These are phyloP conservation scores for Zaprionus capensis DNA, from an alignment of 1,140 invertebrate genomes.

Conservation along the genomic window DNA sequence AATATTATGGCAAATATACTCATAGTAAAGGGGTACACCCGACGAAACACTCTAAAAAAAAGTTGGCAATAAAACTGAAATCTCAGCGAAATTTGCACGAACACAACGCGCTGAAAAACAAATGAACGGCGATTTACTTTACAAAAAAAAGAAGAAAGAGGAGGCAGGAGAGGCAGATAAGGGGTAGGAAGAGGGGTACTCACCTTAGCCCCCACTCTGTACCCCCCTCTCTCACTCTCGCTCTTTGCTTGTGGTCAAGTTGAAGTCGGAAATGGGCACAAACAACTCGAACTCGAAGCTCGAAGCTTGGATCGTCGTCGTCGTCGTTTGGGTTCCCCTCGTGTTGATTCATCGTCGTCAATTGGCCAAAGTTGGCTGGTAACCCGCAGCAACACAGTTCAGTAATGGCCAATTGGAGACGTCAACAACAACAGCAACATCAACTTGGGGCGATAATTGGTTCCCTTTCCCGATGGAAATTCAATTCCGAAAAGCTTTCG, in stretches of 20 bases:
- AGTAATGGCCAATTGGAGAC: slow-evolving; percentile 42
- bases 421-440: slow-evolving; percentile 33
- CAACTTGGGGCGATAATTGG: slow-evolving; percentile 72
- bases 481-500: slow-evolving; percentile 20
- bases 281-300: slow-evolving; percentile 10
- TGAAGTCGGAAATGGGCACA: slow-evolving; percentile 79
- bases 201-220: background rate
- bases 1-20: background rate
- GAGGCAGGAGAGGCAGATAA: background rate
- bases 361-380: slow-evolving; percentile 37
- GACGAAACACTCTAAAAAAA: background rate
- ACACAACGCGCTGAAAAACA: slow-evolving; percentile 61
- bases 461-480: slow-evolving; percentile 58
- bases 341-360: slow-evolving; percentile 38
- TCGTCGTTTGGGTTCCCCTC: slow-evolving; percentile 48
- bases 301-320: slow-evolving; percentile 13
- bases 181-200: background rate
- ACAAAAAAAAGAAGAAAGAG: slow-evolving; percentile 53
- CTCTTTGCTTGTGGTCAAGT: slow-evolving; percentile 63
- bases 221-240: slow-evolving; percentile 21
- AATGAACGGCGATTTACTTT: slow-evolving; percentile 73
- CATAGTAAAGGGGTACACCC: slow-evolving; percentile 2
- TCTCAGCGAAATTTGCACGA: slow-evolving; percentile 73
- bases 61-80: slow-evolving; percentile 53
- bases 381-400: background rate